Percentiles rank a stretch among this genome's conserved stretches.
Evolutionary conservation across 2,888 invertebrate genomes (phyloP).

Genomic region (Girardia tigrina): DNA sequence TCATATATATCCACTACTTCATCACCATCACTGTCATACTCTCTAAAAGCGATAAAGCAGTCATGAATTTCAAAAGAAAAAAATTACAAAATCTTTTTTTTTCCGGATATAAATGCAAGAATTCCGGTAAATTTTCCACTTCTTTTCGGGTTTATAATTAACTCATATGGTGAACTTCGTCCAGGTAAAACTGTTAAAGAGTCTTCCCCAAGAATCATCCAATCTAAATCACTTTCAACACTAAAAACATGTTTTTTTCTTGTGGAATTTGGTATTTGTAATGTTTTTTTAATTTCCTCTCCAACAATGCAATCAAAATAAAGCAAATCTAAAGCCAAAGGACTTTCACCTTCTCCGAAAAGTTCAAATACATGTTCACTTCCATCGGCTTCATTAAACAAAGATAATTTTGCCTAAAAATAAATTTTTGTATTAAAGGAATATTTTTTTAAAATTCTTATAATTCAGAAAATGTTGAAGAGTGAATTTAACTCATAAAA

Average conservation of each 20-base stretch:
- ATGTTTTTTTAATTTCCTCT: constrained; percentile 39
- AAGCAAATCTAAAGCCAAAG: constrained; percentile 46
- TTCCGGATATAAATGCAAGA: constrained; percentile 45
- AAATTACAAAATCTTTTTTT: constrained; percentile 32
- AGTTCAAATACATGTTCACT: constrained; percentile 45
- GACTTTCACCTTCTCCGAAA: constrained; percentile 44
- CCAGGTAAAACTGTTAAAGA: constrained; percentile 44
- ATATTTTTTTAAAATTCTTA: no score
- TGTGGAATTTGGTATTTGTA: constrained; percentile 44
- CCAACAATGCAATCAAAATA: constrained; percentile 41
- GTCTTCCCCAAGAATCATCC: constrained; percentile 43
- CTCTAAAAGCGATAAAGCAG: constrained; percentile 40
- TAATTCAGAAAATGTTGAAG: no score
- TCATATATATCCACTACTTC: constrained; percentile 43
- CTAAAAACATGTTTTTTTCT: constrained; percentile 45
- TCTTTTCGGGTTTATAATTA: constrained; percentile 42
- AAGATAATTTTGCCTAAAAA: constrained; percentile 45
- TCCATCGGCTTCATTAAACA: constrained; percentile 45
- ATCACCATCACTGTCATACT: constrained; percentile 50
- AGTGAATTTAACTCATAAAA: no score
- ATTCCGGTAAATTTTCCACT: constrained; percentile 46
- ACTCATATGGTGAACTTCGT: constrained; percentile 43
- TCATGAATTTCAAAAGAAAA: no score
- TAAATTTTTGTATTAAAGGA: no score
- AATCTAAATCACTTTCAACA: constrained; percentile 46